Base-by-base conservation (phyloP, 2,888 invertebrate species). In the Drosophila recens region DNA sequence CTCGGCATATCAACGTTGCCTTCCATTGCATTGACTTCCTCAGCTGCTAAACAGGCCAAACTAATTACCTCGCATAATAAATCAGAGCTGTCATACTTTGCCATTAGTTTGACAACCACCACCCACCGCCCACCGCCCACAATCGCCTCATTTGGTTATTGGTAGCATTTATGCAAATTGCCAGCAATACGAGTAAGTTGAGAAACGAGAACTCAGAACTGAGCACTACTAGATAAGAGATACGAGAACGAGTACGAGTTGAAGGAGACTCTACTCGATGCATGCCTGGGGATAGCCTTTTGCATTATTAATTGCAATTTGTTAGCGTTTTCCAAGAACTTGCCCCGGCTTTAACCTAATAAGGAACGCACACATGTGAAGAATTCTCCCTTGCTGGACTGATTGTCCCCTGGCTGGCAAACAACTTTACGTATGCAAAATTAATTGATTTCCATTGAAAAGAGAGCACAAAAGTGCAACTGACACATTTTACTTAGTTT, bases 11-110 rank as follows among this genome's bases (percentile, higher is more conserved):
- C 58, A 36, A 46, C 46, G 48, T 43, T 38, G 58, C 52, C 42
- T 27, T 27, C 27, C 27, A 27, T 27, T 51, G 57, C 45, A 64
- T 70, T 77, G 63, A 65, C 79, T 65, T 68, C 52, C 72, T 64
- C 61, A 36, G 52, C 58, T 67, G 82, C 77, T 83, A 87, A 85
- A 58, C 79, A 84, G 88, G 86, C 79, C 88, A 86, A 86, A 88
- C 87, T 86, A 86, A 86, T 86, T 86, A 83, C 84, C 72, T 67
- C 72, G 75, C 82, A 86, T 86, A 84, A 86, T 86, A 86, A 86
- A 86, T 86, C 88, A 86, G 79, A 62, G 73, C 84, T 86, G 88
- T 88, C 86, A 86, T 84, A 86, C 78, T 77, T 79, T 77, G 74
- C 82, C 77, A 89, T 81, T 85, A 79, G 81, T 67, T 73, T 82